Conservation (phyloP, 2,113 vertebrate species). For the Trogon melanurus region DNA sequence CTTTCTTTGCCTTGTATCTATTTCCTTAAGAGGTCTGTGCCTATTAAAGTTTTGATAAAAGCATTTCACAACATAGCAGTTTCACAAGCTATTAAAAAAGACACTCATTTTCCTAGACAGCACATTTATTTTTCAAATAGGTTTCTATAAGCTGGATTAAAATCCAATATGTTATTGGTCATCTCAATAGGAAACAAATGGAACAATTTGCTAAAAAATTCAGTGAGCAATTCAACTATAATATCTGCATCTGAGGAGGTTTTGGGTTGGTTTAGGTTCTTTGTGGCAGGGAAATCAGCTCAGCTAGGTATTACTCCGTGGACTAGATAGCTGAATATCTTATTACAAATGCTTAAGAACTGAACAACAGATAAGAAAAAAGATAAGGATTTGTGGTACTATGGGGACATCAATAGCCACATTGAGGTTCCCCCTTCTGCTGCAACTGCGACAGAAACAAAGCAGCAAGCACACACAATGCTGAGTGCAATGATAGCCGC, state of each 20-base stretch:
- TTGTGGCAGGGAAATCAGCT: not conserved
- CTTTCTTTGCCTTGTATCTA: not conserved
- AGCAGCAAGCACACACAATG: not conserved
- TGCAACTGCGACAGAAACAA: not conserved
- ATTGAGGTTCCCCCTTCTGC: not conserved
- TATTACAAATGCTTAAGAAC: not conserved
- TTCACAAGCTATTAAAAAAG: not conserved
- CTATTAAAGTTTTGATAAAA: not conserved
- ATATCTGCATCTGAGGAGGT: not conserved
- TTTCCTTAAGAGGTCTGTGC: not conserved
- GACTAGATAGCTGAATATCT: not conserved
- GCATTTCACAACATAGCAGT: not conserved
- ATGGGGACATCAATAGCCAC: not conserved
- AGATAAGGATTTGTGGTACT: not conserved
- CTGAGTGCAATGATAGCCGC: not conserved
- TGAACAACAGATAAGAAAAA: constrained; percentile 8
- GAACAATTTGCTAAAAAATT: not conserved
- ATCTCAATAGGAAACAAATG: not conserved
- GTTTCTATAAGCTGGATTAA: not conserved
- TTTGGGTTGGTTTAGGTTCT: not conserved
- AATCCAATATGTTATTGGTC: not conserved
- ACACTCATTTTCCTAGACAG: not conserved
- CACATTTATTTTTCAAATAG: not conserved
- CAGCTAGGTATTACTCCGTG: not conserved
- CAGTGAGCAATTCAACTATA: not conserved